Evolutionary conservation across 2,797 vertebrate genomes (phyloP), one percentile per base, ranked within the genome.

Genomic region (Enteromius unitaeniatus): DNA sequence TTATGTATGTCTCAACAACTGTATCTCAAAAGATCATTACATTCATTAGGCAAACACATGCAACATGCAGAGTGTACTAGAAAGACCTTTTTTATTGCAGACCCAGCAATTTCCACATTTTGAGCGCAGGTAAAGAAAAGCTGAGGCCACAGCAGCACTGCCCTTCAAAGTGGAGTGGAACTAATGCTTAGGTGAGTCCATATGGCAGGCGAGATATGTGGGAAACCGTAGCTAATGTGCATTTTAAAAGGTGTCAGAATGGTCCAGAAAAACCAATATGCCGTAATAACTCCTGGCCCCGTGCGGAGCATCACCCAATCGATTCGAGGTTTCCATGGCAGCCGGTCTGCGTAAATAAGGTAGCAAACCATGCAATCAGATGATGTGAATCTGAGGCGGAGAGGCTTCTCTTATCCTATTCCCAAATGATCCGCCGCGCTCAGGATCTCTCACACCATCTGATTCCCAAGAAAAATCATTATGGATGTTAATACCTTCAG

Each of bases 81-180:
- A 47, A 37, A 23, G 72, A 67, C 7, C 28, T 42, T 31, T 81
- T 76, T 68, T 76, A 76, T 37, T 83, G 37, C 58, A 78, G 21
- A 74, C 19, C 68, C 67, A 83, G 62, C 51, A 74, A 14, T 67
- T 74, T 65, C 19, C 64, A 62, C 40, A 31, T 40, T 70, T 82
- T 49, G 65, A 60, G 53, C 19, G 60, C 70, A 70, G 77, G n/a
- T 73, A 53, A 19, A 60, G 31, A 28, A 78, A 72, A 79, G 72
- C 65, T 15, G 73, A 79, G 51, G 58, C 78, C 31, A 68, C 65
- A 64, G 69, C 19, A 70, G 69, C 83, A 78, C 79, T 75, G 81
- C 83, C 88, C 91, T 92, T 92, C 90, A 93, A 91, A 93, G 92
- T 92, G 90, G 91, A 88, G 90, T 89, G 84, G 87, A 93, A 91